These are phyloP conservation scores for Fragum whitleyi DNA, from an alignment of 2,888 invertebrate species.

Conservation along the genomic window DNA sequence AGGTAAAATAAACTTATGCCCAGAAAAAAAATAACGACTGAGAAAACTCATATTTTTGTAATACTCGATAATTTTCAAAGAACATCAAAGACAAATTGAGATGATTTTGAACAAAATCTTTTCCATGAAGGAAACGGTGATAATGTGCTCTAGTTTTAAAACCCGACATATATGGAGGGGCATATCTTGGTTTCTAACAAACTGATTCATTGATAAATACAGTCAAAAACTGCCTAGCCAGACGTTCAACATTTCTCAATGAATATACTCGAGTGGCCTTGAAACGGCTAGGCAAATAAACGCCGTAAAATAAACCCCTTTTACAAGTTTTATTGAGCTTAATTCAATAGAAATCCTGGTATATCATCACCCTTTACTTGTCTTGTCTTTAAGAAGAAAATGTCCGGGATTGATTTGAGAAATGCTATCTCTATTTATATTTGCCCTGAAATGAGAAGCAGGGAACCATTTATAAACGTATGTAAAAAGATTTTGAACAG, in stretches of 20 bases:
- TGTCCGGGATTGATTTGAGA: too few relatives aligned
- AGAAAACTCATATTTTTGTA: too few relatives aligned
- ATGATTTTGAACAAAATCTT: too few relatives aligned
- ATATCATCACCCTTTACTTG: not conserved
- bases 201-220: slow-evolving; percentile 59
- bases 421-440: too few relatives aligned
- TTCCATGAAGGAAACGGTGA: not conserved
- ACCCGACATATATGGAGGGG: not conserved
- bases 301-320: slow-evolving; percentile 5
- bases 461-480: too few relatives aligned
- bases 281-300: slow-evolving; percentile 26
- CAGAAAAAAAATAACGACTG: too few relatives aligned
- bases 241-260: slow-evolving; percentile 47
- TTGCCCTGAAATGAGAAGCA: too few relatives aligned
- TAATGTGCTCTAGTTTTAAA: not conserved
- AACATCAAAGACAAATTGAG: too few relatives aligned
- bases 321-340: slow-evolving; percentile 1
- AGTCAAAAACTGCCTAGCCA: slow-evolving; percentile 20
- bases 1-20: too few relatives aligned
- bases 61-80: too few relatives aligned
- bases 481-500: too few relatives aligned
- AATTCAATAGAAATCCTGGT: not conserved
- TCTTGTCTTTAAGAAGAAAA: too few relatives aligned
- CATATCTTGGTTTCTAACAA: slow-evolving; percentile 54
- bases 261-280: slow-evolving; percentile 50